Base-by-base conservation (phyloP, 2,888 invertebrate genomes). In the Galerucella pusilla region DNA sequence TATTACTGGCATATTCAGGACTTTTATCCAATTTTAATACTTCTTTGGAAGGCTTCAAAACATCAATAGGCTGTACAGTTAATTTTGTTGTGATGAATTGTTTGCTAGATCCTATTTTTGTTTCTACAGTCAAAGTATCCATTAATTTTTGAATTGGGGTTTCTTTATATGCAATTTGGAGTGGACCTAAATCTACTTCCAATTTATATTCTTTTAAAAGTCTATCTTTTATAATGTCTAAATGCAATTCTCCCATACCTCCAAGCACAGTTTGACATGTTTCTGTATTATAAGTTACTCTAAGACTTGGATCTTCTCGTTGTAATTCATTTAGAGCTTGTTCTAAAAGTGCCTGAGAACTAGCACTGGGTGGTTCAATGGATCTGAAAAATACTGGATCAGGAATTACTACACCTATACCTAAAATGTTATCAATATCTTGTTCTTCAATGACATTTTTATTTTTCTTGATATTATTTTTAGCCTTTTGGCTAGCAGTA, bases 301-400 rank as follows among this genome's bases (percentile, higher is more conserved):
- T 88, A 65, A 97, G 88, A 85, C 97, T 97, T 4, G 99, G 98
- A 89, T 98, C 98, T 88, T 98, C 98, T 16, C 95, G 89, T 85
- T 93, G 92, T 69, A 99, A 88, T 85, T 96, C 93, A 5, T 88
- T 89, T 35, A 99, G 89, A 0, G 98, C 98, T 14, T 89, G 88
- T 80, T 98, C 98, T 82, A 98, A 88, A 0, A 92, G 89, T 61
- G 88, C 88, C 88, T 97, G 96, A 75, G 91, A 90, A 0, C 94
- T 90, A 81, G 93, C 85, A 81, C 95, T 95, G 0, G 96, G 94
- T 0, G 98, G 95, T 88, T 99, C 99, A 78, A 99, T 94, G 1
- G 97, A 95, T 86, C 99, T 98, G 85, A 98, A 95, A 88, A 98
- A 99, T 0, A 99, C 99, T 0, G 99, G 97, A 84, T 97, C 95